These are phyloP conservation scores for Arrhopalites spinosus DNA, from an alignment of 2,888 invertebrate species.

Conservation along the genomic window DNA sequence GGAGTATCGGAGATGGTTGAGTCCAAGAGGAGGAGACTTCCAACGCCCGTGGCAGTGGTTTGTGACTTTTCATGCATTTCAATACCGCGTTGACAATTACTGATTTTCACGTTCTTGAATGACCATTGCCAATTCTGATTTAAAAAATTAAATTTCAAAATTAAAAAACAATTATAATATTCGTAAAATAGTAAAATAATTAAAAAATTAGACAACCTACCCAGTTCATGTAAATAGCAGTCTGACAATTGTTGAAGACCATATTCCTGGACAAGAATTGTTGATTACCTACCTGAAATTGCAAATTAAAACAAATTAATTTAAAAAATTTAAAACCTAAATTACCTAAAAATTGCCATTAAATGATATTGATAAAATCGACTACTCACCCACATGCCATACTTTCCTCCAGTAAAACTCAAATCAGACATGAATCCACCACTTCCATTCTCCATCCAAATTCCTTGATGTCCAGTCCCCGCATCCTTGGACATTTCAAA, in stretches of 20 bases:
- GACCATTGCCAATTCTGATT: slow-evolving; percentile 54
- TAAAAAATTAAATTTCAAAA: slow-evolving; percentile 8
- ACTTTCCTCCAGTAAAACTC: slow-evolving; percentile 47
- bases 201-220: slow-evolving; percentile 31
- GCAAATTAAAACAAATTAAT: no score
- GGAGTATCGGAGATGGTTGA: slow-evolving; percentile 44
- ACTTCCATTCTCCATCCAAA: slow-evolving; percentile 53
- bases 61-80: slow-evolving; percentile 38
- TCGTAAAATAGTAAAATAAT: background rate
- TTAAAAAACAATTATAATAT: background rate
- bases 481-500: slow-evolving; percentile 45
- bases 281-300: slow-evolving; percentile 54
- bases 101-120: slow-evolving; percentile 47
- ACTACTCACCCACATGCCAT: slow-evolving; percentile 52
- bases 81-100: slow-evolving; percentile 45
- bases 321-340: no score
- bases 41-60: slow-evolving; percentile 26
- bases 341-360: no score
- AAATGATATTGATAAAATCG: no score
- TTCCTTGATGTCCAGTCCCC: slow-evolving; percentile 44
- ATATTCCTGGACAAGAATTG: slow-evolving; percentile 49
- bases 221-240: slow-evolving; percentile 53
- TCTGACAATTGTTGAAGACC: slow-evolving; percentile 43
- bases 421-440: slow-evolving; percentile 54
- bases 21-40: slow-evolving; percentile 47